Conservation (phyloP, 2,797 vertebrate genomes). For the Triplophysa yarkandensis region DNA sequence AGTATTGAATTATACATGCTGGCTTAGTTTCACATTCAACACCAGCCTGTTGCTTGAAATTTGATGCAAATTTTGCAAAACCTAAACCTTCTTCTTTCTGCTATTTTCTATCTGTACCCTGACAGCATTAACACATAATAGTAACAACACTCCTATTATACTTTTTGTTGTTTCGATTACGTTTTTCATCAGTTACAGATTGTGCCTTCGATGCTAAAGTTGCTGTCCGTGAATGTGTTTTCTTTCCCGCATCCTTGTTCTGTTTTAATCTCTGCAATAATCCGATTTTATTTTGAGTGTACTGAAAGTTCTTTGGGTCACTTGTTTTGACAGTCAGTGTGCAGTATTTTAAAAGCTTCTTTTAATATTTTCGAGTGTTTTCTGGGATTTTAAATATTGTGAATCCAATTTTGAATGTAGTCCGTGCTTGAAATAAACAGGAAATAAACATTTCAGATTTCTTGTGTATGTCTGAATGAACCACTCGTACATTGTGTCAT, state of each 20-base stretch:
- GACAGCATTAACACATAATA: conserved; percentile 6
- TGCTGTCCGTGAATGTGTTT: not conserved
- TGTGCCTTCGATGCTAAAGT: conserved; percentile 15
- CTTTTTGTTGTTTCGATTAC: not conserved
- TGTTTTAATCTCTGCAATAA: not conserved
- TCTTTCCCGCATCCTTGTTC: not conserved
- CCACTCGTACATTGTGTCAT: not conserved
- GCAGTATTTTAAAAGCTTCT: not conserved
- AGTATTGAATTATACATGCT: not conserved
- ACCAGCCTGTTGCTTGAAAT: not conserved
- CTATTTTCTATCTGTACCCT: not conserved
- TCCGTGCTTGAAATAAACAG: not conserved
- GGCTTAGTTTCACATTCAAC: not conserved
- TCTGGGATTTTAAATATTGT: not conserved
- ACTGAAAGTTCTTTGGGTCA: not conserved
- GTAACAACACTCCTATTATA: not conserved
- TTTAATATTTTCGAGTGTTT: not conserved
- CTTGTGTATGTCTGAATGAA: not conserved
- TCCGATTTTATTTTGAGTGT: not conserved
- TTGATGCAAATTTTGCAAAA: not conserved
- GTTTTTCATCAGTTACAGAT: conserved; percentile 12
- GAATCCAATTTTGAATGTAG: not conserved
- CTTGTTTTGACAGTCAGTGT: conserved; percentile 1
- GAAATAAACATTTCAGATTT: not conserved
- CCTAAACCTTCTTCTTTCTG: not conserved